phyloP scores from a whole-genome alignment of 2,113 vertebrate genomes.

The Melierax canorus region DNA sequence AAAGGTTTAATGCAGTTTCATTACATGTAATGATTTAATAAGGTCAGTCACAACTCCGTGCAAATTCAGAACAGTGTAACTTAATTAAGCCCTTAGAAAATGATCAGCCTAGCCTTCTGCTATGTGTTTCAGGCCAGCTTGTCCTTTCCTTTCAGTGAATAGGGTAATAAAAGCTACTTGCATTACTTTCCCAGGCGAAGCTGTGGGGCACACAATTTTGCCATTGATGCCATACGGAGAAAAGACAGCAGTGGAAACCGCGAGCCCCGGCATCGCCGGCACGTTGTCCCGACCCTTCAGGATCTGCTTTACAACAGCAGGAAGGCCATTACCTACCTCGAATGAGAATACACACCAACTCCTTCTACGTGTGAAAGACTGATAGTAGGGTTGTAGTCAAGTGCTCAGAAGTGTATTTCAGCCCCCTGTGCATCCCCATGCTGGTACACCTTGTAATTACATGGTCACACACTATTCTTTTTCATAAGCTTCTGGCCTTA shows the following conservation, averaged over 20 bases:
- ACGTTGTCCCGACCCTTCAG: not conserved
- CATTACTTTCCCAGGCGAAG: not conserved
- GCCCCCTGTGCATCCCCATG: not conserved
- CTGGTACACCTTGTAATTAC: not conserved
- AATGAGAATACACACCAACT: not conserved
- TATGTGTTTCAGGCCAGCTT: not conserved
- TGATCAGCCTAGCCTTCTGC: not conserved
- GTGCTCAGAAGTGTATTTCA: not conserved
- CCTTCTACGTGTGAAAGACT: not conserved
- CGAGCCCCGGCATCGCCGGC: not conserved
- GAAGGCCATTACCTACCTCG: not conserved
- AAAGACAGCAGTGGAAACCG: not conserved
- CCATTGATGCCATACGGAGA: not conserved
- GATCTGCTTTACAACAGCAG: not conserved
- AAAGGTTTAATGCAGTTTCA: slow-evolving; percentile 2
- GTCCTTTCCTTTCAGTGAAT: not conserved
- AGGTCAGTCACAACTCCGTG: not conserved
- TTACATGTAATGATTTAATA: not conserved
- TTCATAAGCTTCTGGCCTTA: not conserved
- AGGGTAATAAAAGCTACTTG: not conserved
- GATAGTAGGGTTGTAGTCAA: not conserved
- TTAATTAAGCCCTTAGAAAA: slow-evolving; percentile 6
- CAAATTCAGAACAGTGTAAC: not conserved
- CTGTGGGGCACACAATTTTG: not conserved
- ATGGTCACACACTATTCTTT: not conserved